Evolutionary conservation across 1,140 invertebrate genomes (phyloP), one percentile per base, ranked within the genome.

Genomic region (Drosophila melanica): DNA sequence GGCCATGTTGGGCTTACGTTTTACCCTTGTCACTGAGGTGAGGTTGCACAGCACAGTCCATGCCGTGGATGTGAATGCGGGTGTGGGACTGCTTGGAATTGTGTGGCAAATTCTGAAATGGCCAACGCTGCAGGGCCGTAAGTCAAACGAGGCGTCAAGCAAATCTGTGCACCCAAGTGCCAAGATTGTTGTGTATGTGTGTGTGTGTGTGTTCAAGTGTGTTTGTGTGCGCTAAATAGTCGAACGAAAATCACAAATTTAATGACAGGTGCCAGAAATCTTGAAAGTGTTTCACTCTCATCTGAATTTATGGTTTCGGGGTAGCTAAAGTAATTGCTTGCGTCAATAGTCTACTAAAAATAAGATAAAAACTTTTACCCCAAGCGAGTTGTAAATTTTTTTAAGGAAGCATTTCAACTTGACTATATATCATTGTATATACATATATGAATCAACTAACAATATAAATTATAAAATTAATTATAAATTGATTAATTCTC

Each of bases 141-240:
- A 74, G 71, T 69, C 71, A 74, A 74, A 58, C 55, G 65, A 74
- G 48, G 65, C 71, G 64, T 74, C 64, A 62, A 68, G 65, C 71
- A 37, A 74, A 74, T 68, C 71, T 74, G 71, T n/a, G 20, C 71
- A 74, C 55, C 65, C 65, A 62, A 74, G 33, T 51, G 63, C 63
- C 60, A 72, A 53, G 41, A 64, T 62, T 69, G 39, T 42, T 58
- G 14, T 30, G 42, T 53, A 41, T 16, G 16, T 33, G 18, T 33
- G 44, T 30, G 14, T 10, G 44, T 59, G 23, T 45, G 18, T 54
- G 47, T 39, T 23, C 20, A 23, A 23, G 48, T 62, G 30, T 48
- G 47, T 53, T 33, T n/a, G 10, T 59, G 20, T 41, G 48, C 23
- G 33, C 42, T 39, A 37, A 63, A 62, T 53, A 64, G 64, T 68